Percentiles rank a stretch among this genome's conserved stretches.
Conservation (phyloP, 2,888 invertebrate genomes). For the Sylvicola fuscatus region DNA sequence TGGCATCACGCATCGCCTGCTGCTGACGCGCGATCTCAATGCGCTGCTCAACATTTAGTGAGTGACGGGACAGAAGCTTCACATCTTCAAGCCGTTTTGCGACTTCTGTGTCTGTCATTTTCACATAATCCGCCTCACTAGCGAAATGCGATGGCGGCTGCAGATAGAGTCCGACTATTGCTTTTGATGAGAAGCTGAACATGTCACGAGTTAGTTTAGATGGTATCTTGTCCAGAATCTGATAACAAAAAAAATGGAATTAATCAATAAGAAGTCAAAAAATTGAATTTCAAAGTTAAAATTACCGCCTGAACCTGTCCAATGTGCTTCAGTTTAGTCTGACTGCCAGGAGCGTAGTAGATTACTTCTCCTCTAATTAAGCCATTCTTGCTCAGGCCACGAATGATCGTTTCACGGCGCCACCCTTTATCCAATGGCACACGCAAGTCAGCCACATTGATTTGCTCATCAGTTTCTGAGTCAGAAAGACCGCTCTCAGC, state of each 20-base stretch:
- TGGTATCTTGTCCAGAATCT: constrained; percentile 45
- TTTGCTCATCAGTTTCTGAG: constrained; percentile 30
- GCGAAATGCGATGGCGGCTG: constrained; percentile 46
- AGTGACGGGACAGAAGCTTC: constrained; percentile 37
- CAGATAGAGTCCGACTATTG: constrained; percentile 77
- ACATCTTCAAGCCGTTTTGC: constrained; percentile 50
- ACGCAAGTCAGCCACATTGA: constrained; percentile 31
- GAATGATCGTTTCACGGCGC: constrained; percentile 82
- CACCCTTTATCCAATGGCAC: constrained; percentile 59
- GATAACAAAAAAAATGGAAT: constrained; percentile 13
- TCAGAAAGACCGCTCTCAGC: constrained; percentile 35
- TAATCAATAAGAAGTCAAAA: constrained; percentile 5
- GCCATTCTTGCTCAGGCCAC: constrained; percentile 68
- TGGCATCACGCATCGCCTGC: constrained; percentile 54
- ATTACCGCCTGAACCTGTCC: constrained; percentile 41
- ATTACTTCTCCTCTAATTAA: constrained; percentile 84
- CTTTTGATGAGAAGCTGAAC: constrained; percentile 80
- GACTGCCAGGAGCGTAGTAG: constrained; percentile 53
- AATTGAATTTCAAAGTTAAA: constrained; percentile 1
- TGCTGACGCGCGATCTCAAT: constrained; percentile 52
- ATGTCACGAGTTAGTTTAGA: constrained; percentile 49
- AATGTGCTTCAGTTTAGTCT: constrained; percentile 37
- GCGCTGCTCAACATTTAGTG: constrained; percentile 51
- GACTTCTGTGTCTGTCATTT: constrained; percentile 65
- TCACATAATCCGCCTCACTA: constrained; percentile 48